These are phyloP conservation scores for Drosophila mayri DNA, from an alignment of 1,140 invertebrate genomes.

Conservation along the genomic window DNA sequence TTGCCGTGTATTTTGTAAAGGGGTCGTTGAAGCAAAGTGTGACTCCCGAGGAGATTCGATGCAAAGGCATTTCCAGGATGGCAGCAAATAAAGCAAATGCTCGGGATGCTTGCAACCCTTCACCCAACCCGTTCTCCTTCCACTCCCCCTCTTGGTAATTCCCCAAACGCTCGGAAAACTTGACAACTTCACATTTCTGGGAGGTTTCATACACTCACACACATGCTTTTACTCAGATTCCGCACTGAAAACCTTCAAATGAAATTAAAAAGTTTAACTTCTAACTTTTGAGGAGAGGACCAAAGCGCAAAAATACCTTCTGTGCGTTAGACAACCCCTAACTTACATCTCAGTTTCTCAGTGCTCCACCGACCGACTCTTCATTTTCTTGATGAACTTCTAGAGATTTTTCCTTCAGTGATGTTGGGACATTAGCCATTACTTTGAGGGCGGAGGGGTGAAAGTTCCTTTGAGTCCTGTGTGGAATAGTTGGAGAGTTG, in stretches of 20 bases:
- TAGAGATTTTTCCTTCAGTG: constrained; percentile 16
- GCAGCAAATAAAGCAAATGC: constrained; percentile 40
- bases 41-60: constrained; percentile 6
- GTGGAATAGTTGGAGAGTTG: constrained; percentile 19
- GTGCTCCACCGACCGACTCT: constrained; percentile 14
- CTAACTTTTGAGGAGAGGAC: constrained; percentile 22
- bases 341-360: constrained; percentile 15
- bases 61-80: constrained; percentile 45
- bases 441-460: constrained; percentile 14
- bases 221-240: constrained; percentile 26
- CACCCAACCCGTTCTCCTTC: background rate
- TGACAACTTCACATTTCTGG: constrained; percentile 45
- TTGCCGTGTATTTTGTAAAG: constrained; percentile 12
- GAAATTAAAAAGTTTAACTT: constrained; percentile 74
- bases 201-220: constrained; percentile 35
- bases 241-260: constrained; percentile 52
- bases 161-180: constrained; percentile 40
- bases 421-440: constrained; percentile 30
- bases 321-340: constrained; percentile 26
- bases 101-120: constrained; percentile 30
- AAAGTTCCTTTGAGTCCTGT: constrained; percentile 12
- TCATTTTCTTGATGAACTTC: constrained; percentile 33
- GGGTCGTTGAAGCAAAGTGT: constrained; percentile 14
- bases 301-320: constrained; percentile 12
- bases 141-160: constrained; percentile 10